These are phyloP conservation scores for Drosophila cognata DNA, from an alignment of 2,888 invertebrate species.

Conservation along the genomic window DNA sequence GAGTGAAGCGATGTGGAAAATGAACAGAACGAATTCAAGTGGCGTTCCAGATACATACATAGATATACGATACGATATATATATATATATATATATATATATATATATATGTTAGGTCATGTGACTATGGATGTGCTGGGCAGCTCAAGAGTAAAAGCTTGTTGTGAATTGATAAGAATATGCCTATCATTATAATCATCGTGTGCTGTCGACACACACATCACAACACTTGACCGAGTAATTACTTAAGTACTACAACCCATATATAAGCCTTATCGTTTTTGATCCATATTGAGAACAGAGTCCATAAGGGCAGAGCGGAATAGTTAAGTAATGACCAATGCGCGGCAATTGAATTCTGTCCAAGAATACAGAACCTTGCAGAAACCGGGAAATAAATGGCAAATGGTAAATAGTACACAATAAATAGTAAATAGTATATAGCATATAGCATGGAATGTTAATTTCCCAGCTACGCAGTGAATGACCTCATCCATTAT, in stretches of 20 bases:
- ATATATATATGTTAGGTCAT: slow-evolving; percentile 25
- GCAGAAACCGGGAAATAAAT: slow-evolving; percentile 28
- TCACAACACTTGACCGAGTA: slow-evolving; percentile 25
- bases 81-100: background rate
- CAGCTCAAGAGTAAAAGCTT: slow-evolving; percentile 7
- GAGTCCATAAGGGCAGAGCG: slow-evolving; percentile 29
- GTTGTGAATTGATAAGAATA: slow-evolving; percentile 38
- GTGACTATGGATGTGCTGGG: slow-evolving; percentile 50
- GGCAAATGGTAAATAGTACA: background rate
- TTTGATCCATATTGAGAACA: slow-evolving; percentile 42
- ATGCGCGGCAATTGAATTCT: slow-evolving; percentile 13
- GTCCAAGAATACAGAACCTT: slow-evolving; percentile 38
- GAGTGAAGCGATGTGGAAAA: slow-evolving; percentile 19
- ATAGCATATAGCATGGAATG: slow-evolving; percentile 23
- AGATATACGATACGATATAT: background rate
- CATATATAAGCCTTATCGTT: slow-evolving; percentile 49
- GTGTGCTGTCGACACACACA: slow-evolving; percentile 6
- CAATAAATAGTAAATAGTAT: background rate
- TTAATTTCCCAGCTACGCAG: slow-evolving; percentile 43
- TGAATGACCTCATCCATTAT: slow-evolving; percentile 70
- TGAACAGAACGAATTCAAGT: slow-evolving; percentile 32
- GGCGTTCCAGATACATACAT: slow-evolving; percentile 6
- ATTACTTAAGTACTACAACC: slow-evolving; percentile 52
- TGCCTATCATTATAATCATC: slow-evolving; percentile 27
- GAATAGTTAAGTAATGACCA: slow-evolving; percentile 19